These are phyloP conservation scores for Garrulus glandarius DNA, from an alignment of 2,797 vertebrate species.

Conservation along the genomic window DNA sequence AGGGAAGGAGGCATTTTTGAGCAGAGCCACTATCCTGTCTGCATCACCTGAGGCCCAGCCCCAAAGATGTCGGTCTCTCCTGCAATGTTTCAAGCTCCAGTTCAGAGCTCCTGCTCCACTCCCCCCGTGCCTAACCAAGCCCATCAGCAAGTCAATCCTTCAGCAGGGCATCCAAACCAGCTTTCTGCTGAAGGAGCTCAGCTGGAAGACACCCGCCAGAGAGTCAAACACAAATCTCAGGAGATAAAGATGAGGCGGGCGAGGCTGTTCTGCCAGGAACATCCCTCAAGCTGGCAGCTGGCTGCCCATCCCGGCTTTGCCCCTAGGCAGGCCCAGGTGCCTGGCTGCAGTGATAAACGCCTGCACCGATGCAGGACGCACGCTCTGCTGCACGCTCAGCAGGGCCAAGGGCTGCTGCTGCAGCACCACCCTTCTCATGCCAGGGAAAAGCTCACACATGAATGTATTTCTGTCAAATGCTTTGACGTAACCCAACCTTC, in stretches of 20 bases:
- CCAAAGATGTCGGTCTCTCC: fast-evolving
- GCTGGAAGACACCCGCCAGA: not conserved
- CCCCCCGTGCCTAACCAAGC: not conserved
- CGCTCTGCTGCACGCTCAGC: fast-evolving
- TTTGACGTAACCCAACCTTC: not conserved
- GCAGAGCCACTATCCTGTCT: not conserved
- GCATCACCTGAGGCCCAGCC: not conserved
- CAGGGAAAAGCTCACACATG: not conserved
- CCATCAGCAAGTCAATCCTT: fast-evolving
- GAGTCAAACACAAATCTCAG: not conserved
- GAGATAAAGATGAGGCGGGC: not conserved
- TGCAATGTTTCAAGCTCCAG: fast-evolving
- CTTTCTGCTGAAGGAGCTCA: not conserved
- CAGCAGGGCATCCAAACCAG: not conserved
- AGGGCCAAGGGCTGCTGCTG: not conserved
- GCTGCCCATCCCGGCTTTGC: fast-evolving
- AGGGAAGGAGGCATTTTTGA: not conserved
- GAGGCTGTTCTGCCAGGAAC: not conserved
- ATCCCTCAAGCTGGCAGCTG: not conserved
- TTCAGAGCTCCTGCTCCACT: not conserved
- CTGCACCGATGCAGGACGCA: not conserved
- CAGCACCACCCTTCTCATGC: fast-evolving
- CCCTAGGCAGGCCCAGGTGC: not conserved
- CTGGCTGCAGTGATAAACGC: not conserved
- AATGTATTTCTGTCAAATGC: not conserved